A percentile compares a stretch with the other conserved stretches of the same genome.
phyloP scores from a whole-genome alignment of 2,113 vertebrate genomes.

The Colius striatus region DNA sequence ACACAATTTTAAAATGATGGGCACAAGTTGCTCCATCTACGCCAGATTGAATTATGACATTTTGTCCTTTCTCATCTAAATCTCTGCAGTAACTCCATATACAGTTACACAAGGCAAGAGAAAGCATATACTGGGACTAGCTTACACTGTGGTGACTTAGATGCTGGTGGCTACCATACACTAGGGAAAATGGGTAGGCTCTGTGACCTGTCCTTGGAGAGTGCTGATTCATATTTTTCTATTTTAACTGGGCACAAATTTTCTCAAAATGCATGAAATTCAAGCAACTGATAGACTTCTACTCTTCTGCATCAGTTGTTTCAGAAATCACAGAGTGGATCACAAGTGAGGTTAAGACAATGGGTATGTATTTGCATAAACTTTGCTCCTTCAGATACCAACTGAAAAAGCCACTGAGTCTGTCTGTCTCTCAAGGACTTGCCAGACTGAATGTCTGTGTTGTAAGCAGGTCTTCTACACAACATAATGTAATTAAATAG shows the following conservation, averaged over 20 bases:
- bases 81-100: background rate
- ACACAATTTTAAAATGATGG: background rate
- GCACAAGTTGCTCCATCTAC: background rate
- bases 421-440: background rate
- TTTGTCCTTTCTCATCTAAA: background rate
- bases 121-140: background rate
- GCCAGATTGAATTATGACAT: background rate
- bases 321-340: background rate
- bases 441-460: background rate
- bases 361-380: background rate
- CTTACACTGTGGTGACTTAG: background rate
- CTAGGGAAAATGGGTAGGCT: background rate
- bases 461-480: background rate
- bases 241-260: background rate
- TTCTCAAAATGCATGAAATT: background rate
- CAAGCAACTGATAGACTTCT: background rate
- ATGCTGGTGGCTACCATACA: background rate
- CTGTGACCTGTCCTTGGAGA: background rate
- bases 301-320: background rate
- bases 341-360: background rate
- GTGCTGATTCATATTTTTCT: background rate
- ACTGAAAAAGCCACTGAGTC: background rate
- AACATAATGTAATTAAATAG: background rate
- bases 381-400: background rate
- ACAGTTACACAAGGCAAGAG: background rate